Base-by-base conservation (phyloP, 2,113 vertebrate species). In the Lathamus discolor region DNA sequence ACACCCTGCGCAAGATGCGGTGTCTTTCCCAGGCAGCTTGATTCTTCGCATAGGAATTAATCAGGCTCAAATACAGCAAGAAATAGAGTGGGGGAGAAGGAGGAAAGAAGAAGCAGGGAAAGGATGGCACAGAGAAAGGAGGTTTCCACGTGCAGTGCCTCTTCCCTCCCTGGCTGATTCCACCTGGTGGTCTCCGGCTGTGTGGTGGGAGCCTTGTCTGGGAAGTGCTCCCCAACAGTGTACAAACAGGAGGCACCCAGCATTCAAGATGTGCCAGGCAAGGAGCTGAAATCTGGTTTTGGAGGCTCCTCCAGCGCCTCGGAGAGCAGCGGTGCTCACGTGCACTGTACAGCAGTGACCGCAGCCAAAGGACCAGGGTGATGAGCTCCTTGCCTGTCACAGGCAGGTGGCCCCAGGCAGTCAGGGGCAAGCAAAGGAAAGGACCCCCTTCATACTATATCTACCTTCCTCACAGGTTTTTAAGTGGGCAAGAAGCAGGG, bases 221-320 rank as follows among this genome's bases (percentile, higher is more conserved):
- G 72, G 43, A 83, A 63, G 31, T 54, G 16, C 33, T 79, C 11
- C 44, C 17, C 37, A 67, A 48, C 59, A 6, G 2, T 2, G 23
- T 35, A 28, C 0, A 0, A 73, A 46, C 76, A 88, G 51, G 25
- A 80, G 35, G 43, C 33, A 59, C 37, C 74, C 69, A 11, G 28
- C 2, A 3, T 68, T 88, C 52, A 43, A 29, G 39, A 51, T 37
- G 39, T 85, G 62, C 52, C 87, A 46, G 31, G 52, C 25, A 31
- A 94, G 41, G 43, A 75, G 29, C 41, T 88, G 76, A 88, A 92
- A 91, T 81, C n/a, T 86, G 77, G 67, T 48, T 25, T 81, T 82
- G 66, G 27, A 93, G 86, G 59, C 27, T 67, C 66, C 83, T 61
- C 37, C 6, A 9, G 27, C 23, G 77, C 29, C 19, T 69, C 1